Evolutionary conservation across 2,797 vertebrate genomes (phyloP), one percentile per base, ranked within the genome.

Genomic region (Gymnoscopelus braueri): DNA sequence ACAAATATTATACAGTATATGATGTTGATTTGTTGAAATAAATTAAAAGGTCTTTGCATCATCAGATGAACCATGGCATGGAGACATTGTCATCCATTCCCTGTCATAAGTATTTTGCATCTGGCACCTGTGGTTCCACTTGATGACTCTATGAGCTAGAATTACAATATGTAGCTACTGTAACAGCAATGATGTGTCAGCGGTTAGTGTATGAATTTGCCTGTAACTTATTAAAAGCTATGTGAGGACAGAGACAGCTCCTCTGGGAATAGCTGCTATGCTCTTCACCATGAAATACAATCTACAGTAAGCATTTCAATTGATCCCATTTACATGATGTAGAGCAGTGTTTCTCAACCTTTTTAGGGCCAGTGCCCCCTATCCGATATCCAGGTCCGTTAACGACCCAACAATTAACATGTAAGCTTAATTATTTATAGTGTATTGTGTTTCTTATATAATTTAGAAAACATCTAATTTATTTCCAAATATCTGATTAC

Each of bases 121-220:
- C 57, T 0, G 24, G 76, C 91, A 93, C 84, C 90, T 93, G 91
- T 72, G 76, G 87, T 91, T 90, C 88, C 84, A 69, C 78, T 75
- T 80, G 81, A 75, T 82, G 72, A 7, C 83, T 66, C 60, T 62
- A 67, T 67, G 77, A 50, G 78, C 52, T 51, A 79, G 72, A 88
- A 73, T 78, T 75, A 84, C 75, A 72, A 39, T 39, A 44, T 44
- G 39, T 44, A 44, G 39, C 39, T 44, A 7, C 66, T 59, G 78
- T 12, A 72, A 75, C 70, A 77, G 62, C 81, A 69, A 62, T 51
- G 44, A 60, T 67, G 73, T 1, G 53, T 72, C 79, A 77, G 76
- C 82, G 83, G 68, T 83, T 69, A 75, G 80, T 70, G 70, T 39
- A 5, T 49, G 7, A 80, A 92, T 92, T 92, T 92, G 91, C 87